Evolutionary conservation across 2,113 vertebrate species (phyloP).

Genomic region (Motacilla tschutschensis): DNA sequence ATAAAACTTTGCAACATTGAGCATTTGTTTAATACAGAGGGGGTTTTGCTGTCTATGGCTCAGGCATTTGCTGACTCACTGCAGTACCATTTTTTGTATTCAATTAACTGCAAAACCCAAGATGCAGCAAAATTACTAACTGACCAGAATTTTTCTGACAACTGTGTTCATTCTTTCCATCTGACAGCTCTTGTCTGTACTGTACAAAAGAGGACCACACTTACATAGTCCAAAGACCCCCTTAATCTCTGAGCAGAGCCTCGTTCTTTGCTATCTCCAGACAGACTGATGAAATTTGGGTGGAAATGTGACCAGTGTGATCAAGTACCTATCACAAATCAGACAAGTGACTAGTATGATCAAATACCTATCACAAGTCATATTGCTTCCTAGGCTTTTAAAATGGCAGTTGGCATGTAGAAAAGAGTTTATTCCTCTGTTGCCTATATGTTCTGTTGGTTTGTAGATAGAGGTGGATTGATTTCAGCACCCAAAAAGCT

Average conservation of each 20-base stretch:
- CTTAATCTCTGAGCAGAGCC: background rate
- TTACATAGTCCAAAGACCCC: background rate
- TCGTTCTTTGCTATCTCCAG: background rate
- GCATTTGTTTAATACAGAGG: background rate
- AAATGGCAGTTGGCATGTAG: background rate
- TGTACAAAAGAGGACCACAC: background rate
- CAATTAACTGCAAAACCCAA: background rate
- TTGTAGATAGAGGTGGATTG: background rate
- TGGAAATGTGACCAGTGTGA: background rate
- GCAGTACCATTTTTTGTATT: background rate
- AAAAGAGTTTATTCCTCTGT: background rate
- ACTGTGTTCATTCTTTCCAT: background rate
- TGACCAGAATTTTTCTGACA: background rate
- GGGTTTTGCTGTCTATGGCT: background rate
- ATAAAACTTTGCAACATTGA: background rate
- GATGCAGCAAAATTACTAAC: background rate
- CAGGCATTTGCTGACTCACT: constrained; percentile 22
- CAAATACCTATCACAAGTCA: background rate
- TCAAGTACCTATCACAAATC: background rate
- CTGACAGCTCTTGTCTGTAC: background rate
- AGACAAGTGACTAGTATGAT: background rate
- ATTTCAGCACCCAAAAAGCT: background rate
- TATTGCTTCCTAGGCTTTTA: background rate
- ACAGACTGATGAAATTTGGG: background rate
- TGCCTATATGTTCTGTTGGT: background rate